phyloP scores from a whole-genome alignment of 2,797 vertebrate genomes.

The Platalea minor region DNA sequence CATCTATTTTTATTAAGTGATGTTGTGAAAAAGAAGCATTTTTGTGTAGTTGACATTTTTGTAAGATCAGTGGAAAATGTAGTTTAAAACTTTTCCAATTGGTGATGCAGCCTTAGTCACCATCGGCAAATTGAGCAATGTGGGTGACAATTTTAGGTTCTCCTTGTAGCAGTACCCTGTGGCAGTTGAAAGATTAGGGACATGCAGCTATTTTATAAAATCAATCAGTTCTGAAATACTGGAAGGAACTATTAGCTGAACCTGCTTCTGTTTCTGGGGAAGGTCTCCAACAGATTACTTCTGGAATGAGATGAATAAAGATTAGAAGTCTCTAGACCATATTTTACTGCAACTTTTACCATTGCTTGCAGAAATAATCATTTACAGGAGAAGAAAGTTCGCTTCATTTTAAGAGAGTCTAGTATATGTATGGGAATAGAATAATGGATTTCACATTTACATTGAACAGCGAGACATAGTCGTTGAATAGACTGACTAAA shows the following conservation, averaged over 20 bases:
- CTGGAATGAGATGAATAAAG: not conserved
- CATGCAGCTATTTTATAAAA: not conserved
- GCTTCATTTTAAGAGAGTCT: not conserved
- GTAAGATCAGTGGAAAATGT: not conserved
- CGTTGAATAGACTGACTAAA: not conserved
- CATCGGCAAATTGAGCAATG: not conserved
- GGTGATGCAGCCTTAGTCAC: not conserved
- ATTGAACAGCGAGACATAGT: not conserved
- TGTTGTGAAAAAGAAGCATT: rapidly evolving
- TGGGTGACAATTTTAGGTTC: not conserved
- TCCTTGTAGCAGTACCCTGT: not conserved
- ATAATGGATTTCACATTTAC: not conserved
- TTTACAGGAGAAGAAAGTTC: not conserved
- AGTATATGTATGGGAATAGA: not conserved
- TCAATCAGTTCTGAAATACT: not conserved
- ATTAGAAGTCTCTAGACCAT: not conserved
- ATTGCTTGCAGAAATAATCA: not conserved
- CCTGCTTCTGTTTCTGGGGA: not conserved
- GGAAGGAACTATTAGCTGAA: not conserved
- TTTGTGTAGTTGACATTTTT: not conserved
- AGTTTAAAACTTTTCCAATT: not conserved
- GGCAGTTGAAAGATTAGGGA: not conserved
- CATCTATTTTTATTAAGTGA: not conserved
- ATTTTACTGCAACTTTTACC: not conserved
- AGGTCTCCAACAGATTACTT: not conserved